Percentiles rank a stretch among this genome's conserved stretches.
Evolutionary conservation across 1,140 invertebrate genomes (phyloP).

Genomic region (Drosophila dunni): DNA sequence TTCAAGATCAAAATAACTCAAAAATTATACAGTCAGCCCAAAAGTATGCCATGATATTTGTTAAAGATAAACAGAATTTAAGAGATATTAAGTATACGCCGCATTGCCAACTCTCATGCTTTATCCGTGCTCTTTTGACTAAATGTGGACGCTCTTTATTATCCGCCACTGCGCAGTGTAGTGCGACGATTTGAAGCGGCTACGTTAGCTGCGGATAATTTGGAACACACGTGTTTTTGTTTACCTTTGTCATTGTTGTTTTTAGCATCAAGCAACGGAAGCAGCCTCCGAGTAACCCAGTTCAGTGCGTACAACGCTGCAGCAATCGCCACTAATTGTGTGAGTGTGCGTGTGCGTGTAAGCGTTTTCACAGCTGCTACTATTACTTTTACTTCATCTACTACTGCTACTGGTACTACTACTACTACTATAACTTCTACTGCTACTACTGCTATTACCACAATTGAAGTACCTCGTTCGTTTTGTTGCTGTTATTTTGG

Average conservation of each 20-base stretch:
- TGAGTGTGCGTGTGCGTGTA: slow-evolving; percentile 32
- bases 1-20: too few relatives aligned
- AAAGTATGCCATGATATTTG: slow-evolving; percentile 28
- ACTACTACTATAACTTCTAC: neutral
- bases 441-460: slow-evolving; percentile 26
- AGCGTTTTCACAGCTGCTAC: slow-evolving; percentile 23
- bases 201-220: slow-evolving; percentile 49
- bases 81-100: slow-evolving; percentile 31
- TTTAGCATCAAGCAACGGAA: slow-evolving; percentile 40
- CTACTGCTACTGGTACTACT: slow-evolving; percentile 26
- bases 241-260: slow-evolving; percentile 75
- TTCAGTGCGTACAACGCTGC: slow-evolving; percentile 61
- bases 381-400: neutral
- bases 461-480: slow-evolving; percentile 52
- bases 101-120: neutral
- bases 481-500: slow-evolving; percentile 70
- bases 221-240: slow-evolving; percentile 76
- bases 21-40: neutral
- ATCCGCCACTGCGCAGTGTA: slow-evolving; percentile 59
- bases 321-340: slow-evolving; percentile 31
- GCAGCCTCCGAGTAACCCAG: slow-evolving; percentile 62
- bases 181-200: neutral
- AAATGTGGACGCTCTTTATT: slow-evolving; percentile 15
- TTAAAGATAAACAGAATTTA: slow-evolving; percentile 2
- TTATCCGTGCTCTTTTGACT: slow-evolving; percentile 25